A percentile compares a stretch with the other conserved stretches of the same genome.
These are phyloP conservation scores for Stomatorhinus ivindoensis DNA, from an alignment of 2,113 vertebrate species.

Conservation along the genomic window DNA sequence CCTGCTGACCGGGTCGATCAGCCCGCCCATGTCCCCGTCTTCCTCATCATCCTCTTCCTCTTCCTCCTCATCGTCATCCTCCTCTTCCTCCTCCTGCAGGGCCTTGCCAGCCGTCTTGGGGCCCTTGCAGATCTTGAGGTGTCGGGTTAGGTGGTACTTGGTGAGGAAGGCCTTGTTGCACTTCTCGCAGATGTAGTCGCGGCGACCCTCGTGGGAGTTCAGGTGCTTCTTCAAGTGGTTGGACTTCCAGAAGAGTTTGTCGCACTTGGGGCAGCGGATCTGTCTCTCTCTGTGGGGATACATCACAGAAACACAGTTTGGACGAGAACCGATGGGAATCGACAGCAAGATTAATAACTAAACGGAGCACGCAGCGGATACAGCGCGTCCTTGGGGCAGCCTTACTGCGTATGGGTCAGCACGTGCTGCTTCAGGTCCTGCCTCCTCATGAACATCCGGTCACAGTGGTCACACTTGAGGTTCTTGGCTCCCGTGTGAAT, in stretches of 20 bases:
- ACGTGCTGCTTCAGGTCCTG: slow-evolving; percentile 95
- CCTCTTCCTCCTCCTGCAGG: slow-evolving; percentile 71
- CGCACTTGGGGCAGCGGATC: slow-evolving; percentile 92
- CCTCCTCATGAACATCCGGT: slow-evolving; percentile 85
- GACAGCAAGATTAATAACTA: background rate
- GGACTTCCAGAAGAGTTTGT: slow-evolving; percentile 88
- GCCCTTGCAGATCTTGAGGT: slow-evolving; percentile 96
- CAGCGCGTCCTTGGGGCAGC: background rate
- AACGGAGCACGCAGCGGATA: background rate
- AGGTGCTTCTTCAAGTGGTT: slow-evolving; percentile 96
- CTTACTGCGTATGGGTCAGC: slow-evolving; percentile 89
- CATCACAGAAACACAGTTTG: background rate
- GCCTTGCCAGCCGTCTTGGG: slow-evolving; percentile 65
- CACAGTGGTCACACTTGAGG: slow-evolving; percentile 92
- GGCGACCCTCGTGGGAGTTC: slow-evolving; percentile 90
- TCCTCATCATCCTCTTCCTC: slow-evolving; percentile 49
- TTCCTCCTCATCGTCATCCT: slow-evolving; percentile 55
- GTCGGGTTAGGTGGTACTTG: slow-evolving; percentile 93
- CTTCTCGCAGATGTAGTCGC: slow-evolving; percentile 95
- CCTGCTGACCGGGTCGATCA: slow-evolving; percentile 37
- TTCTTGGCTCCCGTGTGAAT: slow-evolving; percentile 92
- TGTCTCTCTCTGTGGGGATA: slow-evolving; percentile 70
- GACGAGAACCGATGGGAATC: background rate
- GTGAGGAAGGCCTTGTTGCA: slow-evolving; percentile 95
- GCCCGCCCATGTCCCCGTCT: slow-evolving; percentile 45